A percentile compares a stretch with the other conserved stretches of the same genome.
These are phyloP conservation scores for Cololabis saira DNA, from an alignment of 2,113 vertebrate species.

Conservation along the genomic window DNA sequence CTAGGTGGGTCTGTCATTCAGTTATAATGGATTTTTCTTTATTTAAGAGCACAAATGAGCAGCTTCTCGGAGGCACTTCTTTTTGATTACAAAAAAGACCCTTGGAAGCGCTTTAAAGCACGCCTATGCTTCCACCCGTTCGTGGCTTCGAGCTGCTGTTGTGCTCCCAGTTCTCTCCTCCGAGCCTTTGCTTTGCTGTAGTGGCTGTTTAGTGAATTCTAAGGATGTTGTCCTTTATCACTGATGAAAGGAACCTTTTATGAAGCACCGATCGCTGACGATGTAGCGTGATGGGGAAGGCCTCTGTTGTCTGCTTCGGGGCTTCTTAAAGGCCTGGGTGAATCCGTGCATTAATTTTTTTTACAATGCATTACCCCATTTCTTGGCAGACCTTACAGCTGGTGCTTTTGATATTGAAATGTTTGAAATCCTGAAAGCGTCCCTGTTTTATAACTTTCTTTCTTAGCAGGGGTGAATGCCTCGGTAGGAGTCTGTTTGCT, in stretches of 20 bases:
- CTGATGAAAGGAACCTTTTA: slow-evolving; percentile 53
- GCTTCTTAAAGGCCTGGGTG: not conserved
- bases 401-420: not conserved
- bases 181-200: slow-evolving; percentile 30
- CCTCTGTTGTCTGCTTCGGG: slow-evolving; percentile 20
- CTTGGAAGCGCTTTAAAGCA: slow-evolving; percentile 11
- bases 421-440: slow-evolving; percentile 1
- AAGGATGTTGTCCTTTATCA: slow-evolving; percentile 37
- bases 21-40: slow-evolving; percentile 11
- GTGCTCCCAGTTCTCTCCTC: slow-evolving; percentile 11
- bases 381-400: not conserved
- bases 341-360: slow-evolving; percentile 14
- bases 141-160: not conserved
- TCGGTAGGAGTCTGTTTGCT: slow-evolving; percentile 1
- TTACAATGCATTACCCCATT: slow-evolving; percentile 18
- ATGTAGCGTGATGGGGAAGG: slow-evolving; percentile 29
- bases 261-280: slow-evolving; percentile 7
- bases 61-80: not conserved
- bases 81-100: not conserved
- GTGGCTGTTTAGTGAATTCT: slow-evolving; percentile 36
- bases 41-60: slow-evolving; percentile 14
- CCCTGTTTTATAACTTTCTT: not conserved
- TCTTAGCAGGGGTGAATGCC: not conserved
- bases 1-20: slow-evolving; percentile 15
- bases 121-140: not conserved